Base-by-base conservation (phyloP, 2,888 invertebrate genomes). In the Cataglyphis livida region DNA sequence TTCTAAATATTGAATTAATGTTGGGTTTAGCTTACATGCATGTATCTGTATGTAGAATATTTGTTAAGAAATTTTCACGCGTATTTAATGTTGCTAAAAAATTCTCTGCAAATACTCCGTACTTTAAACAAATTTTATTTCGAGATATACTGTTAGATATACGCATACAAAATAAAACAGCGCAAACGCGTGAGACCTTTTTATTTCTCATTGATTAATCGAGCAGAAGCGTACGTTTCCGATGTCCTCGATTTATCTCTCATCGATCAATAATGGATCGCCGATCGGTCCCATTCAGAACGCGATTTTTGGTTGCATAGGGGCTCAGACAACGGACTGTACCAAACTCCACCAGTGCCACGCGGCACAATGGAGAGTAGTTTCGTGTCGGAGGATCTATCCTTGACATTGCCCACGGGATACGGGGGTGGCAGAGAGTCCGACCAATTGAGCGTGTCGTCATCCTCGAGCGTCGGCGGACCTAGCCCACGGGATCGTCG, bases 401-500 rank as follows among this genome's bases (percentile, higher is more conserved):
- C 95, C 88, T 93, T 94, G 91, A 93, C 93, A 88, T 91, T 94
- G 88, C 94, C 94, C 86, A 89, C 92, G 87, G 94, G 95, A 88
- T 95, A 95, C 90, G 94, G 95, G 70, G 95, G 91, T 84, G 91
- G 94, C 84, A 94, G 96, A 84, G 96, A 96, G 90, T 95, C 95
- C 48, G 96, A 96, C 92, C 96, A 96, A 93, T 95, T 96, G 92
- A 96, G 96, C 93, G 94, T 96, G 84, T 96, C 96, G 59, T 96
- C 96, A 4, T 95, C 96, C 25, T 96, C 96, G 75, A 96, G 96
- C 92, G 95, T 95, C 82, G 95, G 95, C 62, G 96, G 96, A 78
- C 95, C 95, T 61, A 94, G 95, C 87, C 94, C 95, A 71, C 93
- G 95, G 87, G 95, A 95, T 83, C 93, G 95, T 70, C 94, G 94